Conservation (phyloP, 2,888 invertebrate species). For the Pasiphila rectangulata region DNA sequence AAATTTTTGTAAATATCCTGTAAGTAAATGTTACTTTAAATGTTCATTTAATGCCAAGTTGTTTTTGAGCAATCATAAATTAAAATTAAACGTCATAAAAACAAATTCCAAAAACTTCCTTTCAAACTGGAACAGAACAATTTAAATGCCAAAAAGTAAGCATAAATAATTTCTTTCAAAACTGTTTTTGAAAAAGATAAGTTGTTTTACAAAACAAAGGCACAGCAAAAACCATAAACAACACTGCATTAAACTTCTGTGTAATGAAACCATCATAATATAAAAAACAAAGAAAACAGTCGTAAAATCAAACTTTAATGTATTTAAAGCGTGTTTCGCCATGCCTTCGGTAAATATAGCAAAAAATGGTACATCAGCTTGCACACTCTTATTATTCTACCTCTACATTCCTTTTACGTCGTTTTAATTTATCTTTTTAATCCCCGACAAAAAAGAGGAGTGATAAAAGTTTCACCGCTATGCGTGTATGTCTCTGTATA, state of each 20-base stretch:
- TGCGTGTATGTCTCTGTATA: too few species aligned
- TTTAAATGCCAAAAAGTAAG: slow-evolving; percentile 12
- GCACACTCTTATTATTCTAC: slow-evolving; percentile 6
- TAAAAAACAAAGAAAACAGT: slow-evolving; percentile 47
- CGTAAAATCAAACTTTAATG: slow-evolving; percentile 47
- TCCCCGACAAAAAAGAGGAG: too few species aligned
- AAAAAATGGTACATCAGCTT: not conserved
- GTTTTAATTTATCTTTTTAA: too few species aligned
- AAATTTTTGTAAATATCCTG: not conserved
- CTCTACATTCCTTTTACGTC: too few species aligned
- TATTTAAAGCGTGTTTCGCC: slow-evolving; percentile 46
- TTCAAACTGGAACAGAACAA: slow-evolving; percentile 10
- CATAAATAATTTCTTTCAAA: slow-evolving; percentile 15
- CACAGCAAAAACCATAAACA: slow-evolving; percentile 25
- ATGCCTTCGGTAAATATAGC: slow-evolving; percentile 41
- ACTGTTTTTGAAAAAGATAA: slow-evolving; percentile 15
- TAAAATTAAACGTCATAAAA: not conserved
- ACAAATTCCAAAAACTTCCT: slow-evolving; percentile 8
- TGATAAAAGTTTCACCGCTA: too few species aligned
- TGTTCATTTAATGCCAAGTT: too few species aligned
- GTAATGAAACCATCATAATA: slow-evolving; percentile 33
- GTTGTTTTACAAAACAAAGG: slow-evolving; percentile 24
- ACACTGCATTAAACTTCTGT: slow-evolving; percentile 21
- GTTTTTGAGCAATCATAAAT: not conserved
- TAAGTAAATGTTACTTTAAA: not conserved